Conservation (phyloP, 1,140 invertebrate genomes). For the Musca domestica region DNA sequence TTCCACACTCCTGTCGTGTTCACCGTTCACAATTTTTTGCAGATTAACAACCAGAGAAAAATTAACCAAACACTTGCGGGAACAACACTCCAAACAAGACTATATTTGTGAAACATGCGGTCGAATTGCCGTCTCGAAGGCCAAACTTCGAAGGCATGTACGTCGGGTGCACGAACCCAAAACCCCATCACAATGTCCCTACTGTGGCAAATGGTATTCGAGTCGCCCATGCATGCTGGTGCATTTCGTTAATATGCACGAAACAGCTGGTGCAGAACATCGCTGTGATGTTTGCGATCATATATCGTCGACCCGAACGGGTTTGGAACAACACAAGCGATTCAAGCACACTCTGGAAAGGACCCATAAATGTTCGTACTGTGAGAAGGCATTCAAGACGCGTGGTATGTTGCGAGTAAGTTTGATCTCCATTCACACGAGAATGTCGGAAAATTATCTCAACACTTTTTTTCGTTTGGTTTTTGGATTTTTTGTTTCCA, state of each 20-base stretch:
- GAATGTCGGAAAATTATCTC: no score
- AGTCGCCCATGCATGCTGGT: not conserved
- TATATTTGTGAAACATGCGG: no score
- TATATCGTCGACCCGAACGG: not conserved
- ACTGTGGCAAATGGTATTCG: slow-evolving; percentile 30
- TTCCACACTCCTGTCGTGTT: no score
- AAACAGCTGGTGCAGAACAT: not conserved
- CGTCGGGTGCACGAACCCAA: slow-evolving; percentile 26
- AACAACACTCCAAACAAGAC: no score
- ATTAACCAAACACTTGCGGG: no score
- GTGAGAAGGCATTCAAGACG: slow-evolving; percentile 45
- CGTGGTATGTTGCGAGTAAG: slow-evolving; percentile 38
- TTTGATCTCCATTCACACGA: no score
- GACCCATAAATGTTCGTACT: slow-evolving; percentile 42
- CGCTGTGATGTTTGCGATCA: not conserved
- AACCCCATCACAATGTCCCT: slow-evolving; percentile 37
- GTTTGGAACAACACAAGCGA: not conserved
- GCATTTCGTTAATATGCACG: slow-evolving; percentile 4
- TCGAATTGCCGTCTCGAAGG: no score
- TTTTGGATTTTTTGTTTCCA: not conserved
- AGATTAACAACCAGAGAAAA: no score
- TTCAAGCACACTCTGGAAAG: slow-evolving; percentile 35
- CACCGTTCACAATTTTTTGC: no score
- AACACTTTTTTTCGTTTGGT: slow-evolving; percentile 30
- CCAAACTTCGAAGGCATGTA: no score